Conservation (phyloP, 1,140 invertebrate species). For the Hyposmocoma kahamanoa region DNA sequence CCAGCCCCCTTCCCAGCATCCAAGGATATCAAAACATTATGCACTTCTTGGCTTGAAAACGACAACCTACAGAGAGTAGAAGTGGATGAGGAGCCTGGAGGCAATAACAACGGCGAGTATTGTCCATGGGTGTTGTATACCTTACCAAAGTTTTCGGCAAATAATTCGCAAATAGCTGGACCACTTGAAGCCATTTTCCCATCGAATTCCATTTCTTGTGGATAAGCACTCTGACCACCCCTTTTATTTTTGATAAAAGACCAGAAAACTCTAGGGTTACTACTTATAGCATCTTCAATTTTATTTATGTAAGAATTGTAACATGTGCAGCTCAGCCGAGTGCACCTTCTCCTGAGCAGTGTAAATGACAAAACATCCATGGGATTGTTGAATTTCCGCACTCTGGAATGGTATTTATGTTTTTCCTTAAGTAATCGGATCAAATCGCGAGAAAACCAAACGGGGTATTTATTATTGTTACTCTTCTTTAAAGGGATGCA, state of each 20-base stretch:
- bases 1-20: too few species aligned
- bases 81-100: too few species aligned
- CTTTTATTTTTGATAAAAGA: neutral
- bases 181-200: neutral
- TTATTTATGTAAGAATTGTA: neutral
- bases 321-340: neutral
- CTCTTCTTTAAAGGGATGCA: neutral
- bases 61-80: too few species aligned
- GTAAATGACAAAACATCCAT: neutral
- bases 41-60: too few species aligned
- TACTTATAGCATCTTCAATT: neutral
- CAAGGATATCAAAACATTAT: too few species aligned
- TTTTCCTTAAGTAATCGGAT: neutral
- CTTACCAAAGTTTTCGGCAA: neutral
- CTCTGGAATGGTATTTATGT: neutral
- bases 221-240: neutral
- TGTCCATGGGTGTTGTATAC: too few species aligned
- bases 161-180: neutral
- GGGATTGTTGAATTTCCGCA: neutral
- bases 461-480: neutral
- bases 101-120: too few species aligned
- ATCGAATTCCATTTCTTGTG: neutral
- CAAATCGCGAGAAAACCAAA: neutral
- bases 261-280: neutral
- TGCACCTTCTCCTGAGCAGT: neutral